phyloP scores from a whole-genome alignment of 2,113 vertebrate genomes.

The Hucho hucho region DNA sequence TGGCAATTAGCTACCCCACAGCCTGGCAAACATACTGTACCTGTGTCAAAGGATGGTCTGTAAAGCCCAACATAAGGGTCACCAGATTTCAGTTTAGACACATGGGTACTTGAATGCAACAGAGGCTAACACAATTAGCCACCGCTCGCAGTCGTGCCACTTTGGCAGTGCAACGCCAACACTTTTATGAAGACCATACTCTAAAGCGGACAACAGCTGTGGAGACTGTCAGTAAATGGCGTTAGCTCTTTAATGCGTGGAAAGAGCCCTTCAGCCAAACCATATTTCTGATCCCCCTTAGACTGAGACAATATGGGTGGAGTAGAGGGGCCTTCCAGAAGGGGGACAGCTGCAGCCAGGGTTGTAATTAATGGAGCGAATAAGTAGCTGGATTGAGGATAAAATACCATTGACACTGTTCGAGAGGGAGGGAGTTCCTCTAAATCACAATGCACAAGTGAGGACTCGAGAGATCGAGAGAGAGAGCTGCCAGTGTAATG shows the following conservation, averaged over 20 bases:
- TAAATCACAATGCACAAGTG: slow-evolving; percentile 5
- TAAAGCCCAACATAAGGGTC: no score
- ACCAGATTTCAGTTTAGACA: no score
- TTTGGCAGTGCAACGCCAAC: background rate
- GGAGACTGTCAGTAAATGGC: background rate
- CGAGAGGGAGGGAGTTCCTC: slow-evolving; percentile 17
- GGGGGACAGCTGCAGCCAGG: background rate
- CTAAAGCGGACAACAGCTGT: background rate
- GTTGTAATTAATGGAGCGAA: slow-evolving; percentile 37
- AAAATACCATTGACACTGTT: slow-evolving; percentile 19
- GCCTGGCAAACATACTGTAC: no score
- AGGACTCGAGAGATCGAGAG: no score
- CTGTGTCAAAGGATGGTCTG: no score
- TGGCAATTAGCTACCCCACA: slow-evolving; percentile 18
- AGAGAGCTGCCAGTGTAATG: no score
- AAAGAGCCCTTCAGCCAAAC: slow-evolving; percentile 3
- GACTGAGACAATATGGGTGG: background rate
- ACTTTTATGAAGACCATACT: background rate
- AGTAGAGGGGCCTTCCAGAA: background rate
- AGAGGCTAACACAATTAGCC: slow-evolving; percentile 1
- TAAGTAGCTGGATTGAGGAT: slow-evolving; percentile 33
- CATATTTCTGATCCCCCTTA: slow-evolving; percentile 6
- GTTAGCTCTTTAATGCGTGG: background rate
- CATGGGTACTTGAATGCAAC: no score
- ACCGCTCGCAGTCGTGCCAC: background rate